phyloP scores from a whole-genome alignment of 2,113 vertebrate species.

The Passer montanus region DNA sequence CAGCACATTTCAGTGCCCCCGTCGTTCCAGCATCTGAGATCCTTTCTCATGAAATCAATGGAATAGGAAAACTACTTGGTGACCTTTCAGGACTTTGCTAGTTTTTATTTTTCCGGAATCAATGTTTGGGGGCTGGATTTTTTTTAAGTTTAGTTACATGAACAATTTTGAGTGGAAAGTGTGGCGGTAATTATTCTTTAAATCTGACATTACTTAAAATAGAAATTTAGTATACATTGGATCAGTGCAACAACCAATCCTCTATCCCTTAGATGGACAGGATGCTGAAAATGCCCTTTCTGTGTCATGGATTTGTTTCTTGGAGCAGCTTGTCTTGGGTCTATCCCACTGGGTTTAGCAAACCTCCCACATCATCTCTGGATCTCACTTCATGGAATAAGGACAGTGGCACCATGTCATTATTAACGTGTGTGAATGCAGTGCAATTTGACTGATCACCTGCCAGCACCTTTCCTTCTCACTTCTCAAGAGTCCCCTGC shows the following conservation, averaged over 20 bases:
- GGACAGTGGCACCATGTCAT: background rate
- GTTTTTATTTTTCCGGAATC: background rate
- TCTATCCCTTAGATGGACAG: fast-evolving
- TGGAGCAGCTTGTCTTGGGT: background rate
- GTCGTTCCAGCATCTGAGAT: background rate
- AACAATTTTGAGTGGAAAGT: background rate
- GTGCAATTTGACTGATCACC: background rate
- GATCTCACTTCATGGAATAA: background rate
- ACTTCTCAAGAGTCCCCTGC: background rate
- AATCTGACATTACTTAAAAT: background rate
- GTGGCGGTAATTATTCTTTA: background rate
- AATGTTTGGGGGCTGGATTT: background rate
- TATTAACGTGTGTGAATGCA: fast-evolving
- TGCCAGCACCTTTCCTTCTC: background rate
- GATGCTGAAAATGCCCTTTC: background rate
- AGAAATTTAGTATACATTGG: background rate
- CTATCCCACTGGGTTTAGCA: background rate
- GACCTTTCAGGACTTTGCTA: background rate
- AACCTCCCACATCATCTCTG: background rate
- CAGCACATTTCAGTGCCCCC: background rate
- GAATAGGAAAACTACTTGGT: background rate
- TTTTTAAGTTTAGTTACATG: background rate
- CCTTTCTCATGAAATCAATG: background rate
- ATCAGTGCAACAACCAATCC: background rate
- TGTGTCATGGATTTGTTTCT: fast-evolving